Base-by-base conservation (phyloP, 2,888 invertebrate genomes). In the Eupithecia abbreviata region DNA sequence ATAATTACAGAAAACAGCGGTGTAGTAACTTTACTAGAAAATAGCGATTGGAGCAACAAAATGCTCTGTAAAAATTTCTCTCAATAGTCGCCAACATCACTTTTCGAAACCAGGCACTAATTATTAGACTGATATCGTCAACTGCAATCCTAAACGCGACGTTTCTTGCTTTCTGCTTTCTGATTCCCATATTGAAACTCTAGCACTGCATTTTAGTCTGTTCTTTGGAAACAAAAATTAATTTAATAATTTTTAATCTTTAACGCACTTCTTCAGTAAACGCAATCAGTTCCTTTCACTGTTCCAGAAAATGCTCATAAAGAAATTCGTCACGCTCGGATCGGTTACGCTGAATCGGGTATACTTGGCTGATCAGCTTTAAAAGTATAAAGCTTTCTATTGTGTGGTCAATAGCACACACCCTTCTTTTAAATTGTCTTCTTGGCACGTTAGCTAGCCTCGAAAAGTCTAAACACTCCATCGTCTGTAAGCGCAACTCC, bases 21-120 rank as follows among this genome's bases (percentile, higher is more conserved):
- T 55, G n/a, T 55, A 6, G 51, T n/a, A 51, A 6, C n/a, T 55
- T n/a, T 30, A 18, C 10, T 10, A 3, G 4, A 62, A 62, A 62
- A 12, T 30, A 66, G 65, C 72, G 72, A 74, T 76, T 76, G 74
- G 74, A 78, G 74, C 76, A 76, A 70, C 69, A 55, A 18, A 30
- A 72, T n/a, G 30, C 58, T 49, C 71, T 58, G 47, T 77, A 70
- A 68, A 75, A 77, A 42, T 65, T 43, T 74, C 75, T 62, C 15
- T 74, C 74, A 69, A 74, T 69, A 51, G 66, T 30, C 78, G 78
- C 72, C 78, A 76, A 78, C 78, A 76, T 78, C 78, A 78, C 76
- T 74, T 76, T 78, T 74, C 76, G 72, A 76, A 76, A 74, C 73
- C 73, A 72, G 78, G 76, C 78, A 78, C 78, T 75, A 78, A 75